A percentile compares a stretch with the other conserved stretches of the same genome.
These are phyloP conservation scores for Leiothrix lutea DNA, from an alignment of 2,113 vertebrate species.

Conservation along the genomic window DNA sequence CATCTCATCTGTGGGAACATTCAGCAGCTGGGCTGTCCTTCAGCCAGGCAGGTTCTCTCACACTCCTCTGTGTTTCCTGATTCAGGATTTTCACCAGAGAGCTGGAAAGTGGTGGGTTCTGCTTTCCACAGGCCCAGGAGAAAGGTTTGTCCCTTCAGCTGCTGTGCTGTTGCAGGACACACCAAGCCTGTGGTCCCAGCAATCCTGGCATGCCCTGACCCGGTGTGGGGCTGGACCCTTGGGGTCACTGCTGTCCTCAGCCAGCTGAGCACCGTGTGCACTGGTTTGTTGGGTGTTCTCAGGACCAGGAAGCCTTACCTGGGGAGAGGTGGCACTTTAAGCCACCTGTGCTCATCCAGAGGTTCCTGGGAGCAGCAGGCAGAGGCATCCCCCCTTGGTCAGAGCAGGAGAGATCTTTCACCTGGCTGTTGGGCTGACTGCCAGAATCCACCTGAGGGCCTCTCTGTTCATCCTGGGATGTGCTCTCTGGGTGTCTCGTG, in stretches of 20 bases:
- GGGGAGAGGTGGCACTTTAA: neutral
- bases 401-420: neutral
- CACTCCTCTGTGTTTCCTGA: neutral
- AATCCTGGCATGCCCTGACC: fast-evolving
- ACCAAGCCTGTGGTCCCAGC: fast-evolving
- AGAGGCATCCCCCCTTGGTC: neutral
- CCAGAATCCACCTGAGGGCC: no score
- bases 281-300: neutral
- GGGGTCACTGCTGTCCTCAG: neutral
- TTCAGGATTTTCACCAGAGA: neutral
- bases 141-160: neutral
- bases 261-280: neutral
- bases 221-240: neutral
- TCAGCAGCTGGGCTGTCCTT: neutral
- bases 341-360: neutral
- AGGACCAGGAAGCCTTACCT: neutral
- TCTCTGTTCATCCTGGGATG: neutral
- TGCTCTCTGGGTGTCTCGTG: no score
- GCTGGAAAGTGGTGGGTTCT: neutral
- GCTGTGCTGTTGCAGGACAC: fast-evolving
- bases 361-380: neutral
- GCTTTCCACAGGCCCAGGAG: neutral
- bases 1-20: neutral
- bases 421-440: neutral
- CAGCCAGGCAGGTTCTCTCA: neutral